Evolutionary conservation across 2,797 vertebrate species (phyloP).

Genomic region (Phataginus tricuspis): DNA sequence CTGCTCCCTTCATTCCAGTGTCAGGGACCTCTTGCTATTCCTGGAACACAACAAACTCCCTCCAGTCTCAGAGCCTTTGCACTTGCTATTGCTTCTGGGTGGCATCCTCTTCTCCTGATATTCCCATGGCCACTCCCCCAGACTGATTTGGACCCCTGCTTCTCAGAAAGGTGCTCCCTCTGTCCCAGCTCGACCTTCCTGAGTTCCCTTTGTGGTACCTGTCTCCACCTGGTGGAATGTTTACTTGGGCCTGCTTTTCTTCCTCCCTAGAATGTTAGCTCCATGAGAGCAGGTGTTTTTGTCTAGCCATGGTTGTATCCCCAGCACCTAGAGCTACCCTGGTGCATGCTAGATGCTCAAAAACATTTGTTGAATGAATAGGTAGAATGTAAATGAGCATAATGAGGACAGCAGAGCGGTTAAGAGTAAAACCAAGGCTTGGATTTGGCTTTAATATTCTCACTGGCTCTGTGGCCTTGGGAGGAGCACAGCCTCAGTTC

Average conservation of each 20-base stretch:
- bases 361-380: background rate
- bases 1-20: background rate
- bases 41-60: background rate
- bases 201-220: background rate
- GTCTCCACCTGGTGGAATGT: background rate
- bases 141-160: background rate
- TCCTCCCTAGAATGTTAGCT: background rate
- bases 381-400: background rate
- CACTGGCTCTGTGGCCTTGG: background rate
- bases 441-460: background rate
- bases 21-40: background rate
- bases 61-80: constrained; percentile 14
- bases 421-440: background rate
- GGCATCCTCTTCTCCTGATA: background rate
- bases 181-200: background rate
- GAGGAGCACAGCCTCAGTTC: background rate
- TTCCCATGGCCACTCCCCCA: background rate
- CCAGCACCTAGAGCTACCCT: background rate
- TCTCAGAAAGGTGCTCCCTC: background rate
- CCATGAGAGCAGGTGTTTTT: background rate
- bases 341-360: background rate
- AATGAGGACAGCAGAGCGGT: background rate
- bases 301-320: background rate
- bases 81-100: background rate
- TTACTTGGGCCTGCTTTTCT: background rate